Percentiles rank a stretch among this genome's conserved stretches.
Evolutionary conservation across 2,888 invertebrate genomes (phyloP).

Genomic region (Dorcus parallelipipedus): DNA sequence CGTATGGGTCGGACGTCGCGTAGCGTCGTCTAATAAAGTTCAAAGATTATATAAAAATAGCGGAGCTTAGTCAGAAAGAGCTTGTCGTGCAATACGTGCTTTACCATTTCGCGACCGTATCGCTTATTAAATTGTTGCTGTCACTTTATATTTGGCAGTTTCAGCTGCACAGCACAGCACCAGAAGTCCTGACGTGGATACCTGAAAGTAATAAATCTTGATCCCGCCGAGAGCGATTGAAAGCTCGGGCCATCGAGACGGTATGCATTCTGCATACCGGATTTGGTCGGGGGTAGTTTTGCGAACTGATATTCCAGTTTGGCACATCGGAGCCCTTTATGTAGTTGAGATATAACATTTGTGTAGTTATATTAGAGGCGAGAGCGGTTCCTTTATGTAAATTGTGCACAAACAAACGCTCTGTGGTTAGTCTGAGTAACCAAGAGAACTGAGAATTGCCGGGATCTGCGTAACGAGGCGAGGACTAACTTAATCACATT

Average conservation of each 20-base stretch:
- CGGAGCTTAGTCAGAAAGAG: slow-evolving; percentile 8
- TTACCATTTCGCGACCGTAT: slow-evolving; percentile 25
- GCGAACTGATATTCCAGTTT: slow-evolving; percentile 1
- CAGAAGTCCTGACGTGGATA: slow-evolving; percentile 29
- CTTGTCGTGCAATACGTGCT: slow-evolving; percentile 35
- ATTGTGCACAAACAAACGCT: slow-evolving; percentile 35
- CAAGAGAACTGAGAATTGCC: slow-evolving; percentile 33
- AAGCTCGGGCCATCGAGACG: slow-evolving; percentile 32
- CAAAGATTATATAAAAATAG: background rate
- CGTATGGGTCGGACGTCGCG: background rate
- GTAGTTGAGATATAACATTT: slow-evolving; percentile 14
- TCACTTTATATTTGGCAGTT: slow-evolving; percentile 34
- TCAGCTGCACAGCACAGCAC: slow-evolving; percentile 10
- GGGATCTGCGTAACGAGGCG: slow-evolving; percentile 37
- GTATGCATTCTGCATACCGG: slow-evolving; percentile 29
- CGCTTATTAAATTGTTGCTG: slow-evolving; percentile 37
- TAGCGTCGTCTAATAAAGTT: background rate
- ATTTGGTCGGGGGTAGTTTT: slow-evolving; percentile 1
- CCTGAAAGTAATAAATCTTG: slow-evolving; percentile 31
- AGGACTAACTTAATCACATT: slow-evolving; percentile 31
- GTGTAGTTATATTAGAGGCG: slow-evolving; percentile 26
- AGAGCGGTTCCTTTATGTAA: slow-evolving; percentile 37
- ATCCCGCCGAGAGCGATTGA: slow-evolving; percentile 34
- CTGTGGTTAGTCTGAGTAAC: slow-evolving; percentile 34
- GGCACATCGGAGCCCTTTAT: background rate